Evolutionary conservation across 2,888 invertebrate species (phyloP).

Genomic region (Drosophila rubida): DNA sequence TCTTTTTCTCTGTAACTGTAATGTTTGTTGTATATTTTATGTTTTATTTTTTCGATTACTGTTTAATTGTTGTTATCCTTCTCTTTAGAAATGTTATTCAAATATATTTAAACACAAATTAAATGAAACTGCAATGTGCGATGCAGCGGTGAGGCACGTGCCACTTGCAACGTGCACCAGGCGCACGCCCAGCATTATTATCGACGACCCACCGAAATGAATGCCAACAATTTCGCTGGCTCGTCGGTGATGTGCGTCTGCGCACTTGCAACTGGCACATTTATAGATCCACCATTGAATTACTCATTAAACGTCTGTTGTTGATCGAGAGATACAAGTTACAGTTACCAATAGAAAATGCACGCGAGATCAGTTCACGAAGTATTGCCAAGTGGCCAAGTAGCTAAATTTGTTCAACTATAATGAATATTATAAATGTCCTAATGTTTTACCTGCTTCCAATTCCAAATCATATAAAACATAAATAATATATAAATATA

Average conservation of each 20-base stretch:
- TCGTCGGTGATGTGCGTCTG: conserved; percentile 50
- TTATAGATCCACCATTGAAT: conserved; percentile 10
- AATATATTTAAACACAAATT: conserved; percentile 23
- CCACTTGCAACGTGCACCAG: conserved; percentile 48
- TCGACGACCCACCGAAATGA: conserved; percentile 74
- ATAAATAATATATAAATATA: conserved; percentile 43
- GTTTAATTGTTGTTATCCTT: conserved; percentile 53
- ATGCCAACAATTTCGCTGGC: conserved; percentile 72
- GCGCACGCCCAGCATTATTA: conserved; percentile 78
- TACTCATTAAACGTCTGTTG: conserved; percentile 61
- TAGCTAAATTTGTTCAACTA: conserved; percentile 70
- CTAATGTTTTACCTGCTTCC: conserved; percentile 63
- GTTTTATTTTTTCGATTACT: conserved; percentile 27
- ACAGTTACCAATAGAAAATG: conserved; percentile 40
- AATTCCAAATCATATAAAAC: conserved; percentile 59
- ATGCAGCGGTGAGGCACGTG: conserved; percentile 40
- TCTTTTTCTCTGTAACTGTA: conserved; percentile 52
- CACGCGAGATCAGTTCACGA: conserved; percentile 51
- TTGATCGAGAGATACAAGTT: conserved; percentile 45
- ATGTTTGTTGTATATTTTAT: conserved; percentile 52
- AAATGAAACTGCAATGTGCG: conserved; percentile 33
- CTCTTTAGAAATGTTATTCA: conserved; percentile 48
- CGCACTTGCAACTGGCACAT: conserved; percentile 61
- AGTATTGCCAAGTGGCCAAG: conserved; percentile 77
- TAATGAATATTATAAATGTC: conserved; percentile 18